phyloP scores from a whole-genome alignment of 2,113 vertebrate genomes.

The Kryptolebias marmoratus region DNA sequence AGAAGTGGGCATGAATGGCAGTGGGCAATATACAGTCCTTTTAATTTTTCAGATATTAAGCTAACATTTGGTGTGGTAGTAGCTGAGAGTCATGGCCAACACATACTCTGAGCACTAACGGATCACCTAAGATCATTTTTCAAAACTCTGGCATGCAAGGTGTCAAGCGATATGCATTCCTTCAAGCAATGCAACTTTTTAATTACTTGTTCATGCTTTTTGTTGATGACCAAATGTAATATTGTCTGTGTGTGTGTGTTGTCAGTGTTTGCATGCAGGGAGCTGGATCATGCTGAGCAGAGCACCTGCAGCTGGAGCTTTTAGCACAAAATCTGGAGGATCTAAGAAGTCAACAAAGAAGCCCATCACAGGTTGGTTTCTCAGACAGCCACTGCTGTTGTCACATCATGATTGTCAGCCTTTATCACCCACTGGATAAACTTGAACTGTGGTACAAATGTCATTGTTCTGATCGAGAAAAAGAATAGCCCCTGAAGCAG shows the following conservation, averaged over 20 bases:
- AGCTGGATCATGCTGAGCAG: slow-evolving; percentile 48
- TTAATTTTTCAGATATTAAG: too few relatives aligned
- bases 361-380: slow-evolving; percentile 55
- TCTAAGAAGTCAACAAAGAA: slow-evolving; percentile 64
- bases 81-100: too few relatives aligned
- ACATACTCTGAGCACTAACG: too few relatives aligned
- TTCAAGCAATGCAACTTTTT: background rate
- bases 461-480: background rate
- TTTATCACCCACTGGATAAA: background rate
- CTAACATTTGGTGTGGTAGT: too few relatives aligned
- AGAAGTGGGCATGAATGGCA: too few relatives aligned
- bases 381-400: background rate
- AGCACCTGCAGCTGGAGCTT: slow-evolving; percentile 47
- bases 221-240: background rate
- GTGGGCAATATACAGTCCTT: too few relatives aligned
- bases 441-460: slow-evolving; percentile 11
- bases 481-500: background rate
- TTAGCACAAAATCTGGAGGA: slow-evolving; percentile 71
- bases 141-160: too few relatives aligned
- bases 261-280: slow-evolving; percentile 65
- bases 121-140: too few relatives aligned
- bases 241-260: background rate
- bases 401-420: background rate
- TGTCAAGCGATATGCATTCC: too few relatives aligned
- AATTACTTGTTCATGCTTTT: background rate